Base-by-base conservation (phyloP, 1,140 invertebrate species). In the Tribolium madens region DNA sequence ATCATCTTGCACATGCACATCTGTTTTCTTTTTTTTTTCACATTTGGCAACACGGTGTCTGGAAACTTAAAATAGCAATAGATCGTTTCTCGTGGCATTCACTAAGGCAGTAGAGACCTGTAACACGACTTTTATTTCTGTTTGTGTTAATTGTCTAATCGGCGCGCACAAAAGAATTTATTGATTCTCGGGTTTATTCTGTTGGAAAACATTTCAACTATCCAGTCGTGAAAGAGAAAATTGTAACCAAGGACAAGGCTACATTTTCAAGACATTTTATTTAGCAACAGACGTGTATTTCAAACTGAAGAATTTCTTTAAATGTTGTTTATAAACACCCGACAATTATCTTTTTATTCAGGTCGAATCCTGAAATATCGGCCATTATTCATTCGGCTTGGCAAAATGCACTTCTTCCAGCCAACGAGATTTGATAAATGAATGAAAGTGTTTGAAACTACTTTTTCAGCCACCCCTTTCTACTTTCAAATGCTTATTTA, bases 41-140 rank as follows among this genome's bases (percentile, higher is more conserved):
- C 79, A 80, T 80, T 80, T 80, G 79, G 79, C 79, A 78, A 78
- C 76, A 57, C 48, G 72, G 77, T 76, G 79, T 80, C 79, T 80
- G 79, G 76, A 76, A 76, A 64, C 79, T 80, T 78, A 76, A 80
- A 80, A 80, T 80, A 80, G 79, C 77, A 75, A 80, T 80, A 80
- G 79, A 80, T 80, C 57, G 18, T 64, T 64, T 64, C 57, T 64
- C 57, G 57, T 26, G 57, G 57, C 57, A 64, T 64, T 64, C 26
- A 64, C 57, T 33, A 3, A 64, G 17, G 57, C 57, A 64, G 57
- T 12, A 64, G 57, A 64, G 57, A 64, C 57, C 57, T 64, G 57
- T 64, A 64, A 13, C n/a, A 33, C 21, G 21, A 64, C 57, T 64
- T 64, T 64, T 64, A 64, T 64, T 33, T 33, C 17, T 64, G 26